Evolutionary conservation across 2,113 vertebrate species (phyloP), one percentile per base, ranked within the genome.

Genomic region (Polyodon spathula): DNA sequence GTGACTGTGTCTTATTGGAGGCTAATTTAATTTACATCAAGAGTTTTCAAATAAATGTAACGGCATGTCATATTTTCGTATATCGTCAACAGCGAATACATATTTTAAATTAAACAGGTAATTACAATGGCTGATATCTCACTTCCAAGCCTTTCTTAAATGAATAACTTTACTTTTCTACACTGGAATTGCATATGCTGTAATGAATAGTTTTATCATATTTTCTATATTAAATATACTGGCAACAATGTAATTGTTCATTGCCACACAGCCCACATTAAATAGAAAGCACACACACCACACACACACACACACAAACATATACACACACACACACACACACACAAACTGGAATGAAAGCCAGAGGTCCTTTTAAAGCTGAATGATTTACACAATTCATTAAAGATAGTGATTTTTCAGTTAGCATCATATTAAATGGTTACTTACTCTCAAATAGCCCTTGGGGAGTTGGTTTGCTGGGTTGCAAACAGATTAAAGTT

Each of bases 351-450:
- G 89, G 93, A 95, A 91, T 88, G 84, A 78, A 88, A 88, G 90
- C 93, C 92, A 93, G 81, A 88, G 85, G 89, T 87, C 88, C 86
- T 90, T 81, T 93, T 90, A 89, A 89, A 90, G 92, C 88, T 88
- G 90, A 89, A 88, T 93, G 92, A 95, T 95, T 96, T 95, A 97
- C 92, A 97, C 94, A 97, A 98, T 95, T 96, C 93, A 98, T 98
- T 98, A 97, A 93, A 91, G 91, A 90, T 88, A 88, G 90, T 92
- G 93, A 97, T 93, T 95, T 93, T 94, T 92, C 88, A 95, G 93
- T 92, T 92, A 86, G 90, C 90, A 88, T 96, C 92, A 90, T 93
- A 97, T 97, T 96, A 97, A 98, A 98, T 95, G 95, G 91, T 97
- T 97, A 97, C 94, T 97, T 97, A 97, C 94, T 95, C 92, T 89